Evolutionary conservation across 2,113 vertebrate species (phyloP), one percentile per base, ranked within the genome.

Genomic region (Nothocercus nigrocapillus): DNA sequence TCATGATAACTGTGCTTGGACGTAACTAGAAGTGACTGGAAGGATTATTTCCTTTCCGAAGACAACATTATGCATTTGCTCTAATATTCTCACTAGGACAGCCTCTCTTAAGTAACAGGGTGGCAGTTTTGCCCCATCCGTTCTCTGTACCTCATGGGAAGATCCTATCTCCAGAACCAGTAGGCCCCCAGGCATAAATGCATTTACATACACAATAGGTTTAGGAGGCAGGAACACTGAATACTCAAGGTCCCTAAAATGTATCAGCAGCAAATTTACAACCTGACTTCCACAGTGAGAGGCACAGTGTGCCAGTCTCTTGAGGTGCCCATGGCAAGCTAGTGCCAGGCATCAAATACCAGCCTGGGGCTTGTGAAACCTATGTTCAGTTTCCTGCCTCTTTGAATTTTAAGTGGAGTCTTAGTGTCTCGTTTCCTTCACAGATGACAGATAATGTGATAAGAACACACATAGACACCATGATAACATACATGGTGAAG

Each of bases 401-500:
- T 51, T 22, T 67, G n/a, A 40, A 0, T 77, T 64, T 77, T 62
- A 12, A 3, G 4, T 34, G 7, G 4, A 73, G 20, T 25, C 15
- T 58, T 17, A 13, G 25, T 47, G 61, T 24, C 21, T 78, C 13
- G 16, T 38, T 30, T 38, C 28, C 15, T 30, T 56, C 54, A 30
- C 28, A 56, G 28, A 15, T 56, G 15, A 30, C 9, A 44, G 34
- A 25, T 83, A 86, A 59, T n/a, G 27, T 6, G 32, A 18, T 20
- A 10, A 27, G 32, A 67, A 40, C 44, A 45, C 4, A 63, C 42
- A 51, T 0, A 1, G 42, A 10, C 36, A 64, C 13, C 10, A 27
- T 7, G 28, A 12, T 49, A 7, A n/a, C 0, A 0, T 9, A 61
- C 5, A 27, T 75, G 30, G 61, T 74, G 36, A 62, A 16, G 5